Conservation (phyloP, 2,888 invertebrate species). For the Mesochorus sp. region DNA sequence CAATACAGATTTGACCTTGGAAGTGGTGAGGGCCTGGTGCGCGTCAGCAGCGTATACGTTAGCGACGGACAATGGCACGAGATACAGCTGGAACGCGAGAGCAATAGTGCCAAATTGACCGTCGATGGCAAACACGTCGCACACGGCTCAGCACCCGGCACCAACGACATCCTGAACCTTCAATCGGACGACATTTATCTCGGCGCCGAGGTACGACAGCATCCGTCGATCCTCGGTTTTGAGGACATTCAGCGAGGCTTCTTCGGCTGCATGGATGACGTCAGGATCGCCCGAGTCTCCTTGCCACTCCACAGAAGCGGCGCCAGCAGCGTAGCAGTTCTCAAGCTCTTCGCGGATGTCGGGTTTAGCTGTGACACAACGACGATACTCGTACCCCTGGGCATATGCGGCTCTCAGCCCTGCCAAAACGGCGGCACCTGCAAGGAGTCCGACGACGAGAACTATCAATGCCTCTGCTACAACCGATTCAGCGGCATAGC, state of each 20-base stretch:
- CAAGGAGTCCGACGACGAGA: constrained; percentile 83
- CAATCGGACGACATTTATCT: constrained; percentile 92
- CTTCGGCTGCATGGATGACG: constrained; percentile 95
- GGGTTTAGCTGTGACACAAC: constrained; percentile 87
- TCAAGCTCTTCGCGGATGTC: constrained; percentile 88
- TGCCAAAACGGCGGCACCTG: constrained; percentile 91
- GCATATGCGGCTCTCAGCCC: constrained; percentile 89
- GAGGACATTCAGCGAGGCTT: constrained; percentile 93
- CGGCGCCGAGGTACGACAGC: constrained; percentile 91
- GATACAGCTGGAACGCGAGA: constrained; percentile 90
- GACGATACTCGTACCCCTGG: constrained; percentile 84
- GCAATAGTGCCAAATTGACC: constrained; percentile 89
- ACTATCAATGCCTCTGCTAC: constrained; percentile 91
- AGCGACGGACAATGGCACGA: constrained; percentile 94
- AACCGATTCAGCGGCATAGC: constrained; percentile 89
- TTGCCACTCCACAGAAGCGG: constrained; percentile 90
- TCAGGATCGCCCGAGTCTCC: constrained; percentile 88
- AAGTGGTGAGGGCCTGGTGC: constrained; percentile 92
- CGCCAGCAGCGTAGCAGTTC: constrained; percentile 84
- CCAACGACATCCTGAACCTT: constrained; percentile 92
- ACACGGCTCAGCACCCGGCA: constrained; percentile 90
- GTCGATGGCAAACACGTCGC: constrained; percentile 90
- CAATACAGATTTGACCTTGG: constrained; percentile 97
- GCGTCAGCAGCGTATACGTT: constrained; percentile 89
- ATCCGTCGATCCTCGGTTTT: constrained; percentile 88